Conservation (phyloP, 1,140 invertebrate genomes). For the Aethina tumida region DNA sequence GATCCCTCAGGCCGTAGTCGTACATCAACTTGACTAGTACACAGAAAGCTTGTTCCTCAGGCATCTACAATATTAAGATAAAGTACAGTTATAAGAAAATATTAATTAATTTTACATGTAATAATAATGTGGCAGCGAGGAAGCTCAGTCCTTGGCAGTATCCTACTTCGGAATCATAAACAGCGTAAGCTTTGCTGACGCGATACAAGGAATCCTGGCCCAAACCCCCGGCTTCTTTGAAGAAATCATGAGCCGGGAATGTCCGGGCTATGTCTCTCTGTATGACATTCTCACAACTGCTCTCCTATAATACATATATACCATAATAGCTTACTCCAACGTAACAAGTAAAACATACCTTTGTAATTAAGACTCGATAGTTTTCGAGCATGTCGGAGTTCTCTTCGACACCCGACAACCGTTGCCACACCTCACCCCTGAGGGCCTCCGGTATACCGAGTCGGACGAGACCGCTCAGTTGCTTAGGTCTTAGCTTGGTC, state of each 20-base stretch:
- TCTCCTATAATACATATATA: conserved; percentile 50
- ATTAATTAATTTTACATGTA: conserved; percentile 63
- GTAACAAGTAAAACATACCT: conserved; percentile 45
- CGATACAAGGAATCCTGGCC: conserved; percentile 94
- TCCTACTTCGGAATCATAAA: conserved; percentile 94
- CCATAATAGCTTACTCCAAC: background rate
- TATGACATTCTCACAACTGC: conserved; percentile 84
- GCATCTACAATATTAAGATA: conserved; percentile 67
- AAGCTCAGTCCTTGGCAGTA: conserved; percentile 99
- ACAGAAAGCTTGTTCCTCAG: conserved; percentile 98
- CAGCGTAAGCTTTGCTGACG: conserved; percentile 93
- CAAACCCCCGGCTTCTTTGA: conserved; percentile 80
- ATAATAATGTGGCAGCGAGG: conserved; percentile 83
- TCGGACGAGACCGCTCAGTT: conserved; percentile 66
- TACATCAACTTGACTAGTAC: conserved; percentile 96
- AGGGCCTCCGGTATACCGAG: conserved; percentile 92
- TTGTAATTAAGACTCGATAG: conserved; percentile 85
- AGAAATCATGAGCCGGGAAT: conserved; percentile 97
- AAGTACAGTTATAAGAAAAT: conserved; percentile 7
- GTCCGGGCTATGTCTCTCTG: conserved; percentile 94
- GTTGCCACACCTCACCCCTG: conserved; percentile 94
- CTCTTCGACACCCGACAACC: conserved; percentile 77
- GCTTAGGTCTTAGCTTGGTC: conserved; percentile 64
- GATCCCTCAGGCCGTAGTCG: conserved; percentile 84
- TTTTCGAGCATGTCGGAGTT: conserved; percentile 81